Conservation (phyloP, 2,888 invertebrate species). For the Mantis religiosa region DNA sequence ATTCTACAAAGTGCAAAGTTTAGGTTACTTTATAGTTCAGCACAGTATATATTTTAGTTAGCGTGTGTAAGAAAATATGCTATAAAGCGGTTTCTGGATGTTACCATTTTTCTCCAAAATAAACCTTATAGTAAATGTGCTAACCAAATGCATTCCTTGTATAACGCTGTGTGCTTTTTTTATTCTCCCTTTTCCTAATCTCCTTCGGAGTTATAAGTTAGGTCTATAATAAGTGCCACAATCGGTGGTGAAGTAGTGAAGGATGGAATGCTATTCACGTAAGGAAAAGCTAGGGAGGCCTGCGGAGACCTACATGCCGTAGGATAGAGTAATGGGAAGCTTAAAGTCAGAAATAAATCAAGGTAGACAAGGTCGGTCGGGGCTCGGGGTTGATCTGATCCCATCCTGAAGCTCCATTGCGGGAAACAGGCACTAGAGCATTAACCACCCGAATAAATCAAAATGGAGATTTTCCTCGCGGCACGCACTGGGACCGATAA, state of each 20-base stretch:
- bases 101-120: too few species aligned
- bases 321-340: slow-evolving; percentile 23
- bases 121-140: too few species aligned
- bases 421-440: neutral
- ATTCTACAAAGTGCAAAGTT: too few species aligned
- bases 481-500: neutral
- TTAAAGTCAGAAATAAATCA: slow-evolving; percentile 26
- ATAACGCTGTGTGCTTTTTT: too few species aligned
- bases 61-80: too few species aligned
- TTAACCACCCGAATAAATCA: slow-evolving; percentile 5
- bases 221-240: neutral
- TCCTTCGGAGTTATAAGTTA: neutral
- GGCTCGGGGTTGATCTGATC: neutral
- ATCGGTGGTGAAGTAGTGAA: too few species aligned
- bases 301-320: neutral
- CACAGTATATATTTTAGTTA: too few species aligned
- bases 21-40: too few species aligned
- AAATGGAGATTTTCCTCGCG: slow-evolving; percentile 6
- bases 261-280: neutral
- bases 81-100: too few species aligned
- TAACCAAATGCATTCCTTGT: too few species aligned
- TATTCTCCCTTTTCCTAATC: neutral
- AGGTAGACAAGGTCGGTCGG: slow-evolving; percentile 1
- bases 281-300: neutral
- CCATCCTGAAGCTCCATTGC: neutral